Percentiles rank a stretch among this genome's conserved stretches.
These are phyloP conservation scores for Paragorgia papillata DNA, from an alignment of 92 coral and sea anemone species.

Conservation along the genomic window DNA sequence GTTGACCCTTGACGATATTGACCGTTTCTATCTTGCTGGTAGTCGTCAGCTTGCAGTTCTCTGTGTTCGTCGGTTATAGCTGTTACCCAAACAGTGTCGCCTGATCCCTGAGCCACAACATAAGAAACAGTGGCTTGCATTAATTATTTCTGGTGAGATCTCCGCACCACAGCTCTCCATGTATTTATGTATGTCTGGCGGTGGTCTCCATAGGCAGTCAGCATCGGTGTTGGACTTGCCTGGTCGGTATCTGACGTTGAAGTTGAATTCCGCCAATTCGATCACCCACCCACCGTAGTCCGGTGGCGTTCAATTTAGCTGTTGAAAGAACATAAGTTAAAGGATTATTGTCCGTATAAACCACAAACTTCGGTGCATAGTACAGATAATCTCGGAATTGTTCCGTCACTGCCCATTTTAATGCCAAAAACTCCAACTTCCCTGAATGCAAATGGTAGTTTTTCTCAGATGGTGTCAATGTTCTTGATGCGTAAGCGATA, in stretches of 20 bases:
- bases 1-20: constrained; percentile 27
- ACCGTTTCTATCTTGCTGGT: background rate
- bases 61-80: background rate
- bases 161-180: constrained; percentile 39
- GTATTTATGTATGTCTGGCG: constrained; percentile 47
- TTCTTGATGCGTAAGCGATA: constrained; percentile 45
- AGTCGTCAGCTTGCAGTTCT: constrained; percentile 3
- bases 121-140: constrained; percentile 42
- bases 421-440: constrained; percentile 49
- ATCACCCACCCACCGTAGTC: constrained; percentile 56
- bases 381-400: constrained; percentile 49
- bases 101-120: constrained; percentile 35
- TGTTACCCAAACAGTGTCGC: constrained; percentile 41
- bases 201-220: constrained; percentile 45
- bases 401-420: constrained; percentile 52
- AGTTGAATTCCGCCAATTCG: constrained; percentile 49
- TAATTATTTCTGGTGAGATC: constrained; percentile 43
- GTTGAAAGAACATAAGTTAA: constrained; percentile 48
- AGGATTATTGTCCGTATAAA: constrained; percentile 45
- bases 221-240: constrained; percentile 46
- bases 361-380: constrained; percentile 41
- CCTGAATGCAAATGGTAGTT: constrained; percentile 46
- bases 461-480: constrained; percentile 41
- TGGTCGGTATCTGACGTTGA: constrained; percentile 45
- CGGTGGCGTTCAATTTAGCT: constrained; percentile 48